These are phyloP conservation scores for Coryphaenoides rupestris DNA, from an alignment of 2,113 vertebrate genomes.

Conservation along the genomic window DNA sequence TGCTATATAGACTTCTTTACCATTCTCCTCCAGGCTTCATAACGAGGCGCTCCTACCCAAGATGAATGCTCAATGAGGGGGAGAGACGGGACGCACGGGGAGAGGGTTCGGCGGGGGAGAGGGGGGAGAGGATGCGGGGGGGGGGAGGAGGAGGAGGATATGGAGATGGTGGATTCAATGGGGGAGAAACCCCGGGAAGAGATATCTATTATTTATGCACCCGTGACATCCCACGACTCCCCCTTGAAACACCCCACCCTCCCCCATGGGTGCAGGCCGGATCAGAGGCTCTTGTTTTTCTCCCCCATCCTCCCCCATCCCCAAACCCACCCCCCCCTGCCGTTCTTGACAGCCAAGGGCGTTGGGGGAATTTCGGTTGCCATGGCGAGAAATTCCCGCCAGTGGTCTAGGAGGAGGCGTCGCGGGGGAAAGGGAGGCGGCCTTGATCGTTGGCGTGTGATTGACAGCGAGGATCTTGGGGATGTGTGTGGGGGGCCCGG, in stretches of 20 bases:
- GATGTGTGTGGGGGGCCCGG: slow-evolving; percentile 14
- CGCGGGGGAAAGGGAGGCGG: neutral
- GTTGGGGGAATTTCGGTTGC: slow-evolving; percentile 51
- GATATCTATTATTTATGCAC: slow-evolving; percentile 53
- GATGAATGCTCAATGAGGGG: too few species aligned
- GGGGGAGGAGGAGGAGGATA: too few species aligned
- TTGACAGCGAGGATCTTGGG: slow-evolving; percentile 48
- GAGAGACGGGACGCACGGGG: too few species aligned
- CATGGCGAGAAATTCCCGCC: slow-evolving; percentile 40
- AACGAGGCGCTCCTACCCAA: too few species aligned
- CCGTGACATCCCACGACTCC: slow-evolving; percentile 1
- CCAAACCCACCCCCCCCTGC: slow-evolving; percentile 26
- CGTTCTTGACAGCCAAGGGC: slow-evolving; percentile 56
- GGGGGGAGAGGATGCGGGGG: neutral
- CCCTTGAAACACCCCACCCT: too few species aligned
- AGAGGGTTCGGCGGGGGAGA: too few species aligned
- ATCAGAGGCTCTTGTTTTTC: slow-evolving; percentile 52
- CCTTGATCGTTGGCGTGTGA: slow-evolving; percentile 40
- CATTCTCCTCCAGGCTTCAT: too few species aligned
- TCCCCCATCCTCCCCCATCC: too few species aligned
- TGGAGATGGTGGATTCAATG: neutral
- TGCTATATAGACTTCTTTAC: too few species aligned
- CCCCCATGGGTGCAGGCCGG: slow-evolving; percentile 12
- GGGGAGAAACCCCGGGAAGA: neutral
- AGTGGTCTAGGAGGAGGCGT: slow-evolving; percentile 46